Evolutionary conservation across 2,888 invertebrate genomes (phyloP).

Genomic region (Ophonus ardosiacus): DNA sequence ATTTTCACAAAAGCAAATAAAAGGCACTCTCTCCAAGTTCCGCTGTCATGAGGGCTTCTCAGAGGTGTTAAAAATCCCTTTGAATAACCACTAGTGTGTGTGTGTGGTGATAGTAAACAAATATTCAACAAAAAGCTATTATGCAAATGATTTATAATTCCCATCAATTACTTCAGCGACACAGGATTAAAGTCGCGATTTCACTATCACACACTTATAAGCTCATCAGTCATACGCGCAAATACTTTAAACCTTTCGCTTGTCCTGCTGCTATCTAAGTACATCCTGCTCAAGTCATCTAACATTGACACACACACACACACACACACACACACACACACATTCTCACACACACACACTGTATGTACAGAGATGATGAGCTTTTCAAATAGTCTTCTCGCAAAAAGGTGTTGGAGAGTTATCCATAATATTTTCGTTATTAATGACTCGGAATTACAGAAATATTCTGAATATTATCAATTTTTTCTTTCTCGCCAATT

Average conservation of each 20-base stretch:
- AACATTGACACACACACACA: not conserved
- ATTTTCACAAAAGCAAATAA: no score
- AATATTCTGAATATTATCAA: no score
- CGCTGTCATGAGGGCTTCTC: not conserved
- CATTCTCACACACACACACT: not conserved
- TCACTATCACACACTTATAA: conserved; percentile 52
- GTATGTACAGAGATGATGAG: no score
- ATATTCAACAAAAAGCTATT: conserved; percentile 35
- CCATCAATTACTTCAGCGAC: conserved; percentile 44
- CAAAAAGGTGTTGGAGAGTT: no score
- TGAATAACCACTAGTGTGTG: conserved; percentile 24
- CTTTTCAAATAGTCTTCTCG: no score
- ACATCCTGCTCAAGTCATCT: conserved; percentile 4
- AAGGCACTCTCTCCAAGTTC: no score
- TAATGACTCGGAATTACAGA: no score
- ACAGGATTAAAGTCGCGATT: conserved; percentile 45
- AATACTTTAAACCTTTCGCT: conserved; percentile 41
- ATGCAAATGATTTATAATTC: conserved; percentile 51
- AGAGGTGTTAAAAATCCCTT: conserved; percentile 9
- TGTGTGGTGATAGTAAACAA: conserved; percentile 34
- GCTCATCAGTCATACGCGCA: conserved; percentile 50
- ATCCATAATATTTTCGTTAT: no score
- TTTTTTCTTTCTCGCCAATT: no score
- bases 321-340: not conserved
- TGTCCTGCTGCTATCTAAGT: conserved; percentile 21